Evolutionary conservation across 1,140 invertebrate species (phyloP).

Genomic region (Oreohelix idahoensis): DNA sequence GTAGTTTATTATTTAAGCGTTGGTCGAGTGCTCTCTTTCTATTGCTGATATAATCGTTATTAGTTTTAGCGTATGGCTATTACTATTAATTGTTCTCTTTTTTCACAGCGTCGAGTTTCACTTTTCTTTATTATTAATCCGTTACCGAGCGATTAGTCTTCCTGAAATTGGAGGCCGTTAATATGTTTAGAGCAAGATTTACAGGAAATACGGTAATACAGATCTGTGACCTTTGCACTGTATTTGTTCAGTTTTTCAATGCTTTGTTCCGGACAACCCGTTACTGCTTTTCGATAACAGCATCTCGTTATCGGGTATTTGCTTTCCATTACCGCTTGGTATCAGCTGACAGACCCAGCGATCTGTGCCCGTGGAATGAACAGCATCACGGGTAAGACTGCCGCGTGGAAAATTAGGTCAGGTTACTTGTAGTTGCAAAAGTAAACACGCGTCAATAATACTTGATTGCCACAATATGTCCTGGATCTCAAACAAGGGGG

Average conservation of each 20-base stretch:
- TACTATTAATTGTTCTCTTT: too few species aligned
- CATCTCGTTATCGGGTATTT: not conserved
- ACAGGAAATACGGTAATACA: not conserved
- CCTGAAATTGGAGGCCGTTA: too few species aligned
- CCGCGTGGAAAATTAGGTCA: not conserved
- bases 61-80: too few species aligned
- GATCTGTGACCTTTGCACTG: not conserved
- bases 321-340: constrained; percentile 7
- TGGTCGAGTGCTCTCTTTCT: too few species aligned
- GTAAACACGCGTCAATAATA: not conserved
- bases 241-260: not conserved
- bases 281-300: not conserved
- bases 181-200: too few species aligned
- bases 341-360: not conserved
- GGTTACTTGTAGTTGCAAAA: not conserved
- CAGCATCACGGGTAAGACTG: not conserved
- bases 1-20: too few species aligned
- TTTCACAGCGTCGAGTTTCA: too few species aligned
- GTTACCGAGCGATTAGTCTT: too few species aligned
- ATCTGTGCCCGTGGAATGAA: not conserved
- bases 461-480: constrained; percentile 2
- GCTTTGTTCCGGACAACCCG: not conserved
- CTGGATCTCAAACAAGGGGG: not conserved
- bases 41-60: too few species aligned
- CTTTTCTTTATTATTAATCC: too few species aligned